phyloP scores from a whole-genome alignment of 2,797 vertebrate genomes.

The Fistularia tabacaria region DNA sequence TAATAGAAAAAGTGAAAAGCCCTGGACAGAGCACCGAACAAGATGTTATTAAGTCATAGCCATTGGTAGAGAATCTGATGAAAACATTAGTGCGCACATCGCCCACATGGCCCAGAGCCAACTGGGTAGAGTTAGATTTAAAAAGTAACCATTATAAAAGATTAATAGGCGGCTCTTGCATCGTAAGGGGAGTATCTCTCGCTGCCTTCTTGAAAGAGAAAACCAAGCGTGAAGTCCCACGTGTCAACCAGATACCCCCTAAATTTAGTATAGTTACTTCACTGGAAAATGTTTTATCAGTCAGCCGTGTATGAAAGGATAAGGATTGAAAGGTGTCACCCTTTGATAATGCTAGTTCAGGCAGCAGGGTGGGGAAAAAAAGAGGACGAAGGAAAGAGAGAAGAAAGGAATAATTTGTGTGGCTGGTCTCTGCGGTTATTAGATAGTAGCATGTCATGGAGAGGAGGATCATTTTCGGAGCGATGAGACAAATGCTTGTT shows the following conservation, averaged over 20 bases:
- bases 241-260: no score
- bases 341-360: conserved; percentile 3
- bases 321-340: conserved; percentile 2
- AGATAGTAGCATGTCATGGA: no score
- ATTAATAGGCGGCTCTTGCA: conserved; percentile 59
- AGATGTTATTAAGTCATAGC: conserved; percentile 75
- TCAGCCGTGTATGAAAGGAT: no score
- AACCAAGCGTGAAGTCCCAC: not conserved
- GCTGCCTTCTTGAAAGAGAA: conserved; percentile 30
- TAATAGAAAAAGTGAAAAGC: conserved; percentile 54
- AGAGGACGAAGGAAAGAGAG: no score
- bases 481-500: no score
- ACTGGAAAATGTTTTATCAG: no score
- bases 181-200: conserved; percentile 21
- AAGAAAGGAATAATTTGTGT: no score
- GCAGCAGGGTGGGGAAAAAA: not conserved
- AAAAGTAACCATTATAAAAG: conserved; percentile 77
- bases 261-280: no score
- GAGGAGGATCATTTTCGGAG: no score
- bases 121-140: conserved; percentile 67
- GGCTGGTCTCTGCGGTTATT: no score
- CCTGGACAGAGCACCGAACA: conserved; percentile 56
- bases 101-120: conserved; percentile 61
- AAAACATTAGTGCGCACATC: conserved; percentile 59
- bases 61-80: conserved; percentile 55